Evolutionary conservation across 1,140 invertebrate species (phyloP).

Genomic region (Paraescarpia echinospica): DNA sequence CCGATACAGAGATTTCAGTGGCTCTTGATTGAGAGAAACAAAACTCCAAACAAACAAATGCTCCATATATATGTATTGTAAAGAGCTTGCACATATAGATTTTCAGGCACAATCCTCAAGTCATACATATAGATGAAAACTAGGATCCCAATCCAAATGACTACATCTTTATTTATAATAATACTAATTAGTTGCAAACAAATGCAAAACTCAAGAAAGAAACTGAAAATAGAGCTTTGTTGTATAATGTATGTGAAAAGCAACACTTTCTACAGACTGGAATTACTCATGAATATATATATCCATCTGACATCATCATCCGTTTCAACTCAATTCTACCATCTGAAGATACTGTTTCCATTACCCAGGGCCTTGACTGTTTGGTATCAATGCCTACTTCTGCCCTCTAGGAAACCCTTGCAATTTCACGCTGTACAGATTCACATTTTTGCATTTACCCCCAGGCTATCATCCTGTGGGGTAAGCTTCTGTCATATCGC

Average conservation of each 20-base stretch:
- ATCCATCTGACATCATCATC: not conserved
- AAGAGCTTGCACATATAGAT: no score
- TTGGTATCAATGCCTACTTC: not conserved
- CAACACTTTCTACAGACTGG: not conserved
- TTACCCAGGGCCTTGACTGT: not conserved
- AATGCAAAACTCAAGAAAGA: no score
- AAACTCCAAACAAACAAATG: no score
- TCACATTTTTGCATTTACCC: slow-evolving; percentile 1
- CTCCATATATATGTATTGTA: no score
- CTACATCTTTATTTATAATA: no score
- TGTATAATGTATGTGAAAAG: not conserved
- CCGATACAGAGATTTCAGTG: no score
- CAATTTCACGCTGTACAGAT: not conserved
- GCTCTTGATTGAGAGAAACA: no score
- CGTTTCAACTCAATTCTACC: not conserved
- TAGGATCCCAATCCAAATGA: no score
- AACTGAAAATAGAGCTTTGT: no score
- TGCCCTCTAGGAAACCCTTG: not conserved
- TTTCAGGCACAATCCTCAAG: no score
- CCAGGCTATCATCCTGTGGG: not conserved
- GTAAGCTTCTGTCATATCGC: not conserved
- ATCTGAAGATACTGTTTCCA: not conserved
- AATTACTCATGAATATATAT: not conserved
- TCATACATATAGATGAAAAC: no score
- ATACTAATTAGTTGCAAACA: no score